These are phyloP conservation scores for Xyrauchen texanus DNA, from an alignment of 2,113 vertebrate genomes.

Conservation along the genomic window DNA sequence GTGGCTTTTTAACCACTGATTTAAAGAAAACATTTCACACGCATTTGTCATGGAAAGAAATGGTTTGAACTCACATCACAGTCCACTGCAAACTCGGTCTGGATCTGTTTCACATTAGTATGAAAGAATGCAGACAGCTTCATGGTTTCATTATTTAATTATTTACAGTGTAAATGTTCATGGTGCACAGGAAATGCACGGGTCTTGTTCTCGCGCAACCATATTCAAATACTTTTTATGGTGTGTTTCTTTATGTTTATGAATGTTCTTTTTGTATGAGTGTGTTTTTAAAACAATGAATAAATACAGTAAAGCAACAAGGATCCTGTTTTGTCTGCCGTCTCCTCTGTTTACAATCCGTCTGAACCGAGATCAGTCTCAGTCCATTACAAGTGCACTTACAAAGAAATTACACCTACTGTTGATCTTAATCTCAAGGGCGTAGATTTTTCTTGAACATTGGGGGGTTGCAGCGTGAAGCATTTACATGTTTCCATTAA, in stretches of 20 bases:
- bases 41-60: slow-evolving; percentile 14
- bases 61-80: slow-evolving; percentile 7
- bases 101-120: slow-evolving; percentile 36
- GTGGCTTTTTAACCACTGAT: not conserved
- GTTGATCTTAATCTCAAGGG: not conserved
- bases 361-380: not conserved
- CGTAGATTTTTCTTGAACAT: no score
- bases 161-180: slow-evolving; percentile 17
- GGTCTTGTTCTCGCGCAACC: not conserved
- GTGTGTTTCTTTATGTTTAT: not conserved
- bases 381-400: not conserved
- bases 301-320: not conserved
- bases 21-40: slow-evolving; percentile 18
- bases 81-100: not conserved
- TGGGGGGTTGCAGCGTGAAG: no score
- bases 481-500: no score
- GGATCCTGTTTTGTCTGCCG: slow-evolving; percentile 54
- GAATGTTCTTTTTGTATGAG: not conserved
- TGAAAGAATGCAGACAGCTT: slow-evolving; percentile 5
- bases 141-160: slow-evolving; percentile 14
- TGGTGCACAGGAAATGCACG: not conserved
- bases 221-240: not conserved
- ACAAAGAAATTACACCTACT: not conserved
- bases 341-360: slow-evolving; percentile 25
- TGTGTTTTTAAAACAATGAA: not conserved